Evolutionary conservation across 2,888 invertebrate species (phyloP).

Genomic region (Agrochola lota): DNA sequence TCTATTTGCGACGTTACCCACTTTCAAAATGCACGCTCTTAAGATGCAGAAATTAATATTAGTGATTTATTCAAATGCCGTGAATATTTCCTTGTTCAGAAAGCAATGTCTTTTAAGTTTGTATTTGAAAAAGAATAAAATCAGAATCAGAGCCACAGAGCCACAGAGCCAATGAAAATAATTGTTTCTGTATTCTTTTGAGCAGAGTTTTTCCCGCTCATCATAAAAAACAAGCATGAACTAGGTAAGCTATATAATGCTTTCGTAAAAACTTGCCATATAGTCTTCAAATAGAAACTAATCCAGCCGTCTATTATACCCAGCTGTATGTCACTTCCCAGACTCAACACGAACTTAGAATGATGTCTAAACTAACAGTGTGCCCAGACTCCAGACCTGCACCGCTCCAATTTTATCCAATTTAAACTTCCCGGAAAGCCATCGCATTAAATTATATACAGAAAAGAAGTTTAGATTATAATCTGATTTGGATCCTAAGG

Average conservation of each 20-base stretch:
- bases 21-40: no score
- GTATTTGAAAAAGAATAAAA: not conserved
- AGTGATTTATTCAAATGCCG: not conserved
- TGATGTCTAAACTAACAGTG: conserved; percentile 47
- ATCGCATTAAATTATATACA: conserved; percentile 50
- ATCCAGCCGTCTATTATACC: not conserved
- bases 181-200: not conserved
- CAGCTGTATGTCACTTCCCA: conserved; percentile 22
- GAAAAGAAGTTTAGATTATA: conserved; percentile 52
- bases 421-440: conserved; percentile 71
- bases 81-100: not conserved
- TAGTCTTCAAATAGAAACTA: not conserved
- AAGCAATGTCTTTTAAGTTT: not conserved
- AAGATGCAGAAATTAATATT: not conserved
- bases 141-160: no score
- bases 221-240: not conserved
- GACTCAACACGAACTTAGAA: conserved; percentile 54
- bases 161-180: no score
- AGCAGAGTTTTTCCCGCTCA: not conserved
- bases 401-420: conserved; percentile 70
- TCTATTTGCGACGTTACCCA: no score
- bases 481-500: conserved; percentile 40
- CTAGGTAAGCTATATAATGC: no score
- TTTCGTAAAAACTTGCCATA: not conserved
- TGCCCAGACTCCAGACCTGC: conserved; percentile 34